Percentiles rank a stretch among this genome's conserved stretches.
phyloP scores from a whole-genome alignment of 1,140 invertebrate genomes.

The Berghia stephanieae region DNA sequence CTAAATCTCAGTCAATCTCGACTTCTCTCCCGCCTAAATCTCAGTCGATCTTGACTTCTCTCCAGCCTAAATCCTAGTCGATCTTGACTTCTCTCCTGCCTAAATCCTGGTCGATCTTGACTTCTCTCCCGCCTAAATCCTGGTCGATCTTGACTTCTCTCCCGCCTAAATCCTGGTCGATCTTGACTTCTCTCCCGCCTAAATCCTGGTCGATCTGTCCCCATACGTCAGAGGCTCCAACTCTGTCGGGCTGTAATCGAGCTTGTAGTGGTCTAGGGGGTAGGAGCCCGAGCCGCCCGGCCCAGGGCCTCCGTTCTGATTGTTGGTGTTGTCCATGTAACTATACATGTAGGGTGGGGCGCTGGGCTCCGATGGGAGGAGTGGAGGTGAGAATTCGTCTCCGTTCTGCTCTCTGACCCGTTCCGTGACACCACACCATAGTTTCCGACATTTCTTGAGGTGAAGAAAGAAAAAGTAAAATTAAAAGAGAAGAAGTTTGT shows the following conservation, averaged over 20 bases:
- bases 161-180: no score
- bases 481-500: not conserved
- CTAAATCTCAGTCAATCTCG: no score
- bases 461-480: not conserved
- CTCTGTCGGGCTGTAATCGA: constrained; percentile 40
- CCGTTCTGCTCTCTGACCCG: constrained; percentile 37
- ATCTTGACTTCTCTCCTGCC: no score
- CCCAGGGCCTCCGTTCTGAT: no score
- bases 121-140: no score
- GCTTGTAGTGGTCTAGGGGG: constrained; percentile 38
- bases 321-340: constrained; percentile 37
- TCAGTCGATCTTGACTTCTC: no score
- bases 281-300: constrained; percentile 17
- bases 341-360: constrained; percentile 42
- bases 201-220: constrained; percentile 36
- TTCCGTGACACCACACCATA: constrained; percentile 42
- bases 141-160: no score
- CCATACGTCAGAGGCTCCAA: constrained; percentile 33
- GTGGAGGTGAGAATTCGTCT: constrained; percentile 32
- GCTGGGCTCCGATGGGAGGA: constrained; percentile 34
- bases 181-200: no score
- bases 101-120: no score
- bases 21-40: no score
- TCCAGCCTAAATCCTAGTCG: no score
- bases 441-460: constrained; percentile 32